A percentile compares a stretch with the other conserved stretches of the same genome.
phyloP scores from a whole-genome alignment of 2,113 vertebrate genomes.

The Malaclemys terrapin region DNA sequence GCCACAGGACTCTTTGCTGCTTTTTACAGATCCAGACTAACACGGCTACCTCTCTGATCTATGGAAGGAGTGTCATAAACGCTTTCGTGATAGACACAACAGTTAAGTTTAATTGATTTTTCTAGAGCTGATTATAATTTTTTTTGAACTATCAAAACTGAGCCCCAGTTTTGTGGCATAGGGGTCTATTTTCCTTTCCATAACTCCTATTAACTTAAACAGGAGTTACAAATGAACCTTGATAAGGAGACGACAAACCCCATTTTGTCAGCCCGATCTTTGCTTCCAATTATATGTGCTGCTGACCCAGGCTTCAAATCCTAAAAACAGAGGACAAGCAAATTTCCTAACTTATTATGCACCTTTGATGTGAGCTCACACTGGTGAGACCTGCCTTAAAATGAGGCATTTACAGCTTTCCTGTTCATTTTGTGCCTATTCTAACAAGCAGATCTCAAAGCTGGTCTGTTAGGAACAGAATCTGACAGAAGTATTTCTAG shows the following conservation, averaged over 20 bases:
- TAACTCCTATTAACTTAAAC: slow-evolving; percentile 55
- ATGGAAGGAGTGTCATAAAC: slow-evolving; percentile 42
- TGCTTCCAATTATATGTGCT: slow-evolving; percentile 57
- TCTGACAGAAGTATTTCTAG: background rate
- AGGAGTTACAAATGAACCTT: slow-evolving; percentile 50
- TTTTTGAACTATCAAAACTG: slow-evolving; percentile 51
- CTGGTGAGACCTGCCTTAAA: background rate
- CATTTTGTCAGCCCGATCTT: slow-evolving; percentile 56
- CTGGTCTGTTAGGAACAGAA: background rate
- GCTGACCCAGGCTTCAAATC: slow-evolving; percentile 55
- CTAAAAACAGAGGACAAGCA: slow-evolving; percentile 53
- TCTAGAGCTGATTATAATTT: slow-evolving; percentile 46
- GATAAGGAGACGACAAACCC: slow-evolving; percentile 62
- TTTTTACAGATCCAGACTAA: no score
- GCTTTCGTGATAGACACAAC: slow-evolving; percentile 43
- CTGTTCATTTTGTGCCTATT: background rate
- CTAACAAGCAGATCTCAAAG: background rate
- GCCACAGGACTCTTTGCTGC: no score
- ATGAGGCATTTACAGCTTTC: background rate
- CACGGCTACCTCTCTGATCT: background rate
- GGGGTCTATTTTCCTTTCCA: slow-evolving; percentile 39
- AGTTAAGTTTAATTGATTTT: slow-evolving; percentile 53
- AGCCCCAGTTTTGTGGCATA: slow-evolving; percentile 58
- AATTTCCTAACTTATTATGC: slow-evolving; percentile 45
- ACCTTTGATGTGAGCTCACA: background rate